A percentile compares a stretch with the other conserved stretches of the same genome.
Evolutionary conservation across 1,140 invertebrate genomes (phyloP).

Genomic region (Sminthurides bifidus): DNA sequence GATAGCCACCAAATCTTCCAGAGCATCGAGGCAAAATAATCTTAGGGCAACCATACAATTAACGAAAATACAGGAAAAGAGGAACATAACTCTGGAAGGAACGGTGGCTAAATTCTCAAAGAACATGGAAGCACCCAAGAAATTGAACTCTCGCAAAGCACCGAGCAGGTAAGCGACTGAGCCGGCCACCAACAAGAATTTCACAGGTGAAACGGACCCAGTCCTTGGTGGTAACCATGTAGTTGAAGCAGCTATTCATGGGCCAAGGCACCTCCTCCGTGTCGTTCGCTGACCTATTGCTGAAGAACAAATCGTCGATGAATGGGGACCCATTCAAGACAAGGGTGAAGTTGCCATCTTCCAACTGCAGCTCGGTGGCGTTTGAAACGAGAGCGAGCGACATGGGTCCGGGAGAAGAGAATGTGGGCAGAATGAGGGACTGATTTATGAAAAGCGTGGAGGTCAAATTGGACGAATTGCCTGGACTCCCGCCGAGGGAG

Average conservation of each 20-base stretch:
- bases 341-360: background rate
- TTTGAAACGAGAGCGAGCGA: too few species aligned
- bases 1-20: conserved; percentile 78
- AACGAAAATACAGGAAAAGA: conserved; percentile 80
- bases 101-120: conserved; percentile 72
- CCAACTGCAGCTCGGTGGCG: too few species aligned
- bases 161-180: conserved; percentile 67
- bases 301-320: background rate
- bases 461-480: background rate
- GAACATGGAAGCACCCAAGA: conserved; percentile 77
- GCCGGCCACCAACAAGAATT: conserved; percentile 56
- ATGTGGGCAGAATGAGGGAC: background rate
- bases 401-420: background rate
- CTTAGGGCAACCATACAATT: conserved; percentile 69
- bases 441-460: background rate
- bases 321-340: background rate
- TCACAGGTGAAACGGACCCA: conserved; percentile 49
- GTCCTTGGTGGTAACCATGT: background rate
- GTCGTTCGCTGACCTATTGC: background rate
- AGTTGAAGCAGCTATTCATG: background rate
- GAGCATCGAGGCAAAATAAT: conserved; percentile 65
- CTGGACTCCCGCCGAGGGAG: background rate
- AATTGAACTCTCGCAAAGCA: conserved; percentile 65
- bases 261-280: too few species aligned
- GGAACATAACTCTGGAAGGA: conserved; percentile 80